Percentiles rank a stretch among this genome's conserved stretches.
Conservation (phyloP, 2,888 invertebrate genomes). For the Heliconius charithonia region DNA sequence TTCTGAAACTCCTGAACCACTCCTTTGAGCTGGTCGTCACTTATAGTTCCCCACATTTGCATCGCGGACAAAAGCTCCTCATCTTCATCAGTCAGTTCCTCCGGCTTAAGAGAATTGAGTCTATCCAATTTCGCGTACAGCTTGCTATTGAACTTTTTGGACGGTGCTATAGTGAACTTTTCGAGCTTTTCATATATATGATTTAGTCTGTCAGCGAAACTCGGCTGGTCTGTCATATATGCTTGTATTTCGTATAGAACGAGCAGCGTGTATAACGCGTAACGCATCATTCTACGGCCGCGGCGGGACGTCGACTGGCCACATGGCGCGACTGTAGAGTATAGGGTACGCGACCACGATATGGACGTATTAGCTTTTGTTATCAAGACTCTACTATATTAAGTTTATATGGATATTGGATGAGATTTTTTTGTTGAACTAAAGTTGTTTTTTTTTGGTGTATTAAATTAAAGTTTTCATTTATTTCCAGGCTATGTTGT, state of each 20-base stretch:
- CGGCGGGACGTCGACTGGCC: conserved; percentile 62
- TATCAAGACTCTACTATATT: conserved; percentile 8
- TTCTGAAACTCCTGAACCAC: conserved; percentile 68
- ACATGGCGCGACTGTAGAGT: conserved; percentile 52
- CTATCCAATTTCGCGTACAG: conserved; percentile 68
- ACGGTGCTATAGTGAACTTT: conserved; percentile 58
- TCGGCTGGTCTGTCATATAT: conserved; percentile 66
- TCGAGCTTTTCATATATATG: conserved; percentile 70
- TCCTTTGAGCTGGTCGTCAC: conserved; percentile 64
- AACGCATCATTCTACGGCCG: conserved; percentile 68
- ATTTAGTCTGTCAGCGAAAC: conserved; percentile 65
- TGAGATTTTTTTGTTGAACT: neutral
- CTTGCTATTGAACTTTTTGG: conserved; percentile 52
- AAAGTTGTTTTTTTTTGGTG: neutral
- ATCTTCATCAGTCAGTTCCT: conserved; percentile 66
- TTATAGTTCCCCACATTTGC: conserved; percentile 67
- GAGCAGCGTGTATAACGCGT: conserved; percentile 58
- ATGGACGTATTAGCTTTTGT: conserved; percentile 27
- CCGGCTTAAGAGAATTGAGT: conserved; percentile 65
- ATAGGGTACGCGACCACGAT: conserved; percentile 41
- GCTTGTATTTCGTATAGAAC: conserved; percentile 63
- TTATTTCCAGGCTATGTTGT: neutral
- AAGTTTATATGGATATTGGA: neutral
- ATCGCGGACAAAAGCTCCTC: conserved; percentile 69
- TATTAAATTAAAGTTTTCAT: neutral